These are phyloP conservation scores for Myxocyprinus asiaticus DNA, from an alignment of 2,113 vertebrate species.

Conservation along the genomic window DNA sequence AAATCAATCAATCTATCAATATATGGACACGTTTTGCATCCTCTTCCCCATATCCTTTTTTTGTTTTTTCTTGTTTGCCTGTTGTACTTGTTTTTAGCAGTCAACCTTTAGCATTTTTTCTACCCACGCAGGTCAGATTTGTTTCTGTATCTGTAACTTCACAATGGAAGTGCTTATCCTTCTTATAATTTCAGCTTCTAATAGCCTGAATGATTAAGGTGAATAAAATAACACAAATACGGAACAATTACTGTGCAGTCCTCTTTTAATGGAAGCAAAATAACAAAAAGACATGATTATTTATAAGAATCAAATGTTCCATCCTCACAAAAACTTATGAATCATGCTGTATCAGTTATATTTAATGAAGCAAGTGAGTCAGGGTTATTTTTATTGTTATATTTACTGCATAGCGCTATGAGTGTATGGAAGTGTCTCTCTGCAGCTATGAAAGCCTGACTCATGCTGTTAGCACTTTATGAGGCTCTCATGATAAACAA, in stretches of 20 bases:
- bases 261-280: neutral
- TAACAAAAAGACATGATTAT: neutral
- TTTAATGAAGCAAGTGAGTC: constrained; percentile 17
- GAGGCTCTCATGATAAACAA: constrained; percentile 31
- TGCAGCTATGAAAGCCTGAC: constrained; percentile 30
- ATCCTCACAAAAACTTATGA: constrained; percentile 1
- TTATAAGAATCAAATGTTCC: neutral
- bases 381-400: neutral
- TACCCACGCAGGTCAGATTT: no score
- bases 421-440: constrained; percentile 14
- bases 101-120: no score
- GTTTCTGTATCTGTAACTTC: no score
- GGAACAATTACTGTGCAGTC: neutral
- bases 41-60: no score
- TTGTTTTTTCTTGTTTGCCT: no score
- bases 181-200: no score
- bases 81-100: no score
- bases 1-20: no score
- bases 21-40: no score
- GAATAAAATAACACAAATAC: neutral
- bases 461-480: constrained; percentile 1
- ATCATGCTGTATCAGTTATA: neutral
- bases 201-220: no score
- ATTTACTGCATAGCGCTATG: constrained; percentile 1
- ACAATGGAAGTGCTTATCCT: no score